Base-by-base conservation (phyloP, 1,140 invertebrate species). In the Euwallacea similis region DNA sequence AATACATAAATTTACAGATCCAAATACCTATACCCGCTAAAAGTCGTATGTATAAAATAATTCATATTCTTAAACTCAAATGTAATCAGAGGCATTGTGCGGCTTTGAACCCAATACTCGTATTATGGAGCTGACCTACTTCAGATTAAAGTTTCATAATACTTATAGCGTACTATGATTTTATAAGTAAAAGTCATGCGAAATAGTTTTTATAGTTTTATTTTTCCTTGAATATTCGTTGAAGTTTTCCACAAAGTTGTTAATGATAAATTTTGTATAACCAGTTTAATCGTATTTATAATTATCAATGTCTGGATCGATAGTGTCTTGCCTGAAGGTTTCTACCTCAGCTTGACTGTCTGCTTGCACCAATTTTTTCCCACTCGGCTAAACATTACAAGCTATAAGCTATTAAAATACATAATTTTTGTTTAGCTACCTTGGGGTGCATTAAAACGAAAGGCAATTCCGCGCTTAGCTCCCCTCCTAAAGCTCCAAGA, bases 381-480 rank as follows among this genome's bases (percentile, higher is more conserved):
- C 82, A 42, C 69, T 72, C 64, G 87, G 87, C 87, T 88, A 81
- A 82, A 74, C 42, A 64, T 50, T 21, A 54, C 21, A 2, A 4
- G 21, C 1, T 4, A 33, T 33, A 33, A 33, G 21, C 21, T 33
- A 33, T 33, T 2, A 33, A 33, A 33, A 33, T 33, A 33, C 21
- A 33, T 33, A 33, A 33, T 33, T 33, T 33, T 33, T 54, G 7
- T 0, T 2, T 7, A 16, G 53, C 74, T 77, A 88, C 88, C 84
- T 98, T 98, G 3, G 96, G 93, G 83, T 98, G 93, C 91, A 98
- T 99, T 53, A 99, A 82, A 54, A 98, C 95, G 83, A 99, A 98
- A 7, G 98, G 98, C 75, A 99, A 82, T 83, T 99, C 97, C 3
- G 97, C 96, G 11, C 90, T 87, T 8, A 99, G 82, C 84, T 99